These are phyloP conservation scores for Lutraria lutraria DNA, from an alignment of 2,888 invertebrate species.

Conservation along the genomic window DNA sequence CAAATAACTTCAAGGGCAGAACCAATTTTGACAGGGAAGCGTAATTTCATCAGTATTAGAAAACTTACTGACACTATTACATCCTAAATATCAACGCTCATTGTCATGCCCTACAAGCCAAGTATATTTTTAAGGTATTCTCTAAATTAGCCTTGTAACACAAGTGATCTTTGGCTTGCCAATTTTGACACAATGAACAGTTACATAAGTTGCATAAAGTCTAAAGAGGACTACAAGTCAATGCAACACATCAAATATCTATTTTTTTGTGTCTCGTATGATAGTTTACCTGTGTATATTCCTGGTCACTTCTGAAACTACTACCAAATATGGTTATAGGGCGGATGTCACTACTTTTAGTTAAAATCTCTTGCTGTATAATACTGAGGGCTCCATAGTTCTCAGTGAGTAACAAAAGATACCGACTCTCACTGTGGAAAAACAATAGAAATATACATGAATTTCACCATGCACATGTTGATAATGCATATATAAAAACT, in stretches of 20 bases:
- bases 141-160: not conserved
- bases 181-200: not conserved
- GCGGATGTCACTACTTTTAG: conserved; percentile 60
- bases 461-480: not conserved
- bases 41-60: too few species aligned
- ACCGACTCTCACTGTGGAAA: conserved; percentile 81
- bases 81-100: too few species aligned
- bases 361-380: conserved; percentile 81
- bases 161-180: not conserved
- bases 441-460: not conserved
- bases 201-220: not conserved
- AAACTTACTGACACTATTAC: too few species aligned
- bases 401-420: conserved; percentile 84
- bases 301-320: conserved; percentile 84
- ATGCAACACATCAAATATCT: too few species aligned
- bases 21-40: too few species aligned
- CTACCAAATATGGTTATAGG: conserved; percentile 82
- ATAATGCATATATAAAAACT: too few species aligned
- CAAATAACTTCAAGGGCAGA: too few species aligned
- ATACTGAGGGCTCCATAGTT: conserved; percentile 83
- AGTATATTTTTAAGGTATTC: too few species aligned
- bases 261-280: too few species aligned
- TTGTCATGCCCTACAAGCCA: too few species aligned
- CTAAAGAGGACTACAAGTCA: too few species aligned
- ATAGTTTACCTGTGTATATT: conserved; percentile 70